Conservation (phyloP, 2,888 invertebrate genomes). For the Strigamia transsilvanica region DNA sequence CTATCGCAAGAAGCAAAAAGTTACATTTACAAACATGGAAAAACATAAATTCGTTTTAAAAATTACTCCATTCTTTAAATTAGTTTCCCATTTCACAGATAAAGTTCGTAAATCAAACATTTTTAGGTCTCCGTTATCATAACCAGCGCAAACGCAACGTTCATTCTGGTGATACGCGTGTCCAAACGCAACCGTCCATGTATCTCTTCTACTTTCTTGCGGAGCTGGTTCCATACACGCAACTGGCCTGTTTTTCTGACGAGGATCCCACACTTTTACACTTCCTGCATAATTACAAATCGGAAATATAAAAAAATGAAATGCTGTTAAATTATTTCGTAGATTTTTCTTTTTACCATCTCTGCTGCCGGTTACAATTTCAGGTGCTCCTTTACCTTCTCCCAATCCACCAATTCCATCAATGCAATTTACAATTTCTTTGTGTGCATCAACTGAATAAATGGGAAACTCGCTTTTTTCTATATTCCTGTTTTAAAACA, state of each 20-base stretch:
- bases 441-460: constrained; percentile 82
- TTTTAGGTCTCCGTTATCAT: constrained; percentile 96
- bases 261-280: constrained; percentile 94
- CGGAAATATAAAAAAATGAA: not conserved
- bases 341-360: constrained; percentile 74
- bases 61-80: constrained; percentile 82
- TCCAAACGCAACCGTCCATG: constrained; percentile 93
- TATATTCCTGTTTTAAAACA: constrained; percentile 72
- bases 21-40: not conserved
- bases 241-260: constrained; percentile 88
- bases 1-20: constrained; percentile 58
- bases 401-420: constrained; percentile 88
- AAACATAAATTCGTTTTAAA: not conserved
- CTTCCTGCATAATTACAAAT: constrained; percentile 68
- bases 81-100: constrained; percentile 87
- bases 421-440: constrained; percentile 86
- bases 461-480: constrained; percentile 77
- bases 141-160: constrained; percentile 87
- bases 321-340: no score
- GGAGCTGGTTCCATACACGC: constrained; percentile 83
- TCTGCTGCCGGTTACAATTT: constrained; percentile 91
- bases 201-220: constrained; percentile 79
- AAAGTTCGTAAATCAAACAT: constrained; percentile 88
- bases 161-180: constrained; percentile 88
- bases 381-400: constrained; percentile 88